Conservation (phyloP, 1,140 invertebrate genomes). For the Oreohelix idahoensis region DNA sequence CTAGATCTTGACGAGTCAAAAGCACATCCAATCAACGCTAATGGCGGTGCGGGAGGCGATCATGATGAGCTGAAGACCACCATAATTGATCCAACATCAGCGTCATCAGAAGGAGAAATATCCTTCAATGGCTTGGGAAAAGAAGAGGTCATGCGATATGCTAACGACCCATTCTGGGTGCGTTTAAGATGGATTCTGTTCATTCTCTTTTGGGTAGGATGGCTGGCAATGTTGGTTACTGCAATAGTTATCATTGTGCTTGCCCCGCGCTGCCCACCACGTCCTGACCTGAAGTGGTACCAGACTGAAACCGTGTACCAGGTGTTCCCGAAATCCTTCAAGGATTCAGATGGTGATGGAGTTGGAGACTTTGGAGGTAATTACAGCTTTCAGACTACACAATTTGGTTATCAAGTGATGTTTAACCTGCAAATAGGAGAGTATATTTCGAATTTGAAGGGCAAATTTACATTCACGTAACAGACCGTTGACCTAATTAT, state of each 20-base stretch:
- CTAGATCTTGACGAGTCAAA: constrained; percentile 58
- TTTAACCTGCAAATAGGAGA: no score
- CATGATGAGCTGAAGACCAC: constrained; percentile 15
- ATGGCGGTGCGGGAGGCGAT: constrained; percentile 50
- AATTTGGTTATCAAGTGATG: no score
- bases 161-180: constrained; percentile 71
- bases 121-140: constrained; percentile 68
- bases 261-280: constrained; percentile 71
- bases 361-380: constrained; percentile 79
- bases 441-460: no score
- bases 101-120: constrained; percentile 43
- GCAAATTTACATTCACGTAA: no score
- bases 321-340: constrained; percentile 84
- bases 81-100: constrained; percentile 46
- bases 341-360: constrained; percentile 83
- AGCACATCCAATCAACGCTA: constrained; percentile 62
- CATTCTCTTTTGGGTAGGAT: constrained; percentile 72
- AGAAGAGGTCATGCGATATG: constrained; percentile 71
- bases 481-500: no score
- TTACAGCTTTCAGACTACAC: no score
- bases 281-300: constrained; percentile 80
- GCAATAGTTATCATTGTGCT: constrained; percentile 73
- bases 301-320: constrained; percentile 83
- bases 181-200: constrained; percentile 71
- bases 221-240: constrained; percentile 72